Evolutionary conservation across 2,113 vertebrate genomes (phyloP), one percentile per base, ranked within the genome.

Genomic region (Misgurnus mizolepis): DNA sequence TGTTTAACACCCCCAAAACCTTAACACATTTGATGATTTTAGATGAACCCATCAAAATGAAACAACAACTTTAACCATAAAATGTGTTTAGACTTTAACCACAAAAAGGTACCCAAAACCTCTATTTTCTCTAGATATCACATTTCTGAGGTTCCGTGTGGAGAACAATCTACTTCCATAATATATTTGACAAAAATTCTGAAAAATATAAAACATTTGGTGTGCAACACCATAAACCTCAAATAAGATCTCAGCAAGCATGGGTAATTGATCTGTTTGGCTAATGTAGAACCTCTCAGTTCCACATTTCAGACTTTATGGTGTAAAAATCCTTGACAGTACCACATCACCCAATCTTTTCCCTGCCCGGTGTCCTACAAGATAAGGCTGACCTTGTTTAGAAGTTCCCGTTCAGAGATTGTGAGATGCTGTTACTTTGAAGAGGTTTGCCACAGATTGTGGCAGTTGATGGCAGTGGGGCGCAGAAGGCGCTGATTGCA

Each of bases 401-500:
- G 27, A 76, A 55, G 27, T 77, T 66, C 27, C 7, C 17, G 5
- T 66, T 15, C 62, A 39, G 18, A 79, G 68, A 34, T 22, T 72
- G 60, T 65, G 58, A 62, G 34, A 72, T 27, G 69, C 53, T 81
- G 68, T 11, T 72, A 65, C 47, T 69, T 47, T 65, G 74, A 77
- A 34, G 39, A 5, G 56, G 40, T 53, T 75, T 69, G 6, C 61
- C 61, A 43, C 50, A 72, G 49, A 71, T 14, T 61, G n/a, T 41
- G 41, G 50, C 79, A 49, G 50, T 15, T 55, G 34, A 65, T 41
- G 70, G 47, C 78, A 83, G 77, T 27, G 61, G 65, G 49, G 68
- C 7, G 67, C 71, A 77, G 66, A 79, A 73, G n/a, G 60, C 47
- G 58, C 81, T 74, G 83, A 85, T 84, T 80, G 53, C 60, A 55